Evolutionary conservation across 2,888 invertebrate species (phyloP).

Genomic region (Epsilonema sp.): DNA sequence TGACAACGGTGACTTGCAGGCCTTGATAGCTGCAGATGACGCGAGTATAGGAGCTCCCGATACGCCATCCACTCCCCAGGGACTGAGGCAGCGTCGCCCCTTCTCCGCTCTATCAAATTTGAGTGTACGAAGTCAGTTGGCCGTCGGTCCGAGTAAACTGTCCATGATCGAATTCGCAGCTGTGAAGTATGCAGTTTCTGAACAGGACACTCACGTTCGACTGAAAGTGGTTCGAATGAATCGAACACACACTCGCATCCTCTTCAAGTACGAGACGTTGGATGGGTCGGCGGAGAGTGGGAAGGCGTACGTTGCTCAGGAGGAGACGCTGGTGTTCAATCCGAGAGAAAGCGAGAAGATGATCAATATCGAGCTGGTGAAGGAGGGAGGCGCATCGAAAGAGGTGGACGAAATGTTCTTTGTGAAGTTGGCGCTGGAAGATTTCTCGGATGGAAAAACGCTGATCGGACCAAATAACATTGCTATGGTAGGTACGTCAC

Average conservation of each 20-base stretch:
- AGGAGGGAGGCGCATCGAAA: slow-evolving; percentile 38
- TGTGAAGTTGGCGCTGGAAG: slow-evolving; percentile 32
- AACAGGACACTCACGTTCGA: slow-evolving; percentile 13
- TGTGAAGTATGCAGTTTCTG: slow-evolving; percentile 28
- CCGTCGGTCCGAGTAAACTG: slow-evolving; percentile 11
- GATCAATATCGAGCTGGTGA: slow-evolving; percentile 37
- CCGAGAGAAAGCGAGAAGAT: slow-evolving; percentile 35
- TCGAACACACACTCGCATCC: background rate
- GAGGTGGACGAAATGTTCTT: slow-evolving; percentile 43
- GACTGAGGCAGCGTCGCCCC: background rate
- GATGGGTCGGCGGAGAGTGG: slow-evolving; percentile 39
- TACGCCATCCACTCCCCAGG: no score
- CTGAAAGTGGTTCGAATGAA: slow-evolving; percentile 1
- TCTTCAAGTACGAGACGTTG: slow-evolving; percentile 37
- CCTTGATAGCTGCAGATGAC: slow-evolving; percentile 1
- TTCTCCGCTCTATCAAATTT: background rate
- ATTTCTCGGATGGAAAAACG: slow-evolving; percentile 1
- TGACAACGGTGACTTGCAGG: background rate
- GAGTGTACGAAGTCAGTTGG: background rate
- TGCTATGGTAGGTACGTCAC: slow-evolving; percentile 1
- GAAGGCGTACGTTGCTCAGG: slow-evolving; percentile 38
- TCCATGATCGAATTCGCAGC: slow-evolving; percentile 31
- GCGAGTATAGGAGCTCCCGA: no score
- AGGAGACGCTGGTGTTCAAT: slow-evolving; percentile 36
- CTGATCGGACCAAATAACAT: slow-evolving; percentile 13